Percentiles rank a stretch among this genome's conserved stretches.
Conservation (phyloP, 2,113 vertebrate genomes). For the Melospiza georgiana region DNA sequence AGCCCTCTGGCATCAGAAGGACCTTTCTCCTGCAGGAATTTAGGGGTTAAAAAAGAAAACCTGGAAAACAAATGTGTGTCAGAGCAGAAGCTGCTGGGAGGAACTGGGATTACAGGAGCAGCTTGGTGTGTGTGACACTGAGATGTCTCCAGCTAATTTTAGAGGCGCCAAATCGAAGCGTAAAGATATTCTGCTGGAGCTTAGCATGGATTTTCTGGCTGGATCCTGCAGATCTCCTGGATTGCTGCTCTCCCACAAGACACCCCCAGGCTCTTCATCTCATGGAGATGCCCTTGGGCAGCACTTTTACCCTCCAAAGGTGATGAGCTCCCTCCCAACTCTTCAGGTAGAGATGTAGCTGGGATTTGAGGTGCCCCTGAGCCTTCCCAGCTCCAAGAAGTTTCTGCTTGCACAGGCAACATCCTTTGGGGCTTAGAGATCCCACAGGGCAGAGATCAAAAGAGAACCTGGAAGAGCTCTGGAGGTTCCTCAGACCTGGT, state of each 20-base stretch:
- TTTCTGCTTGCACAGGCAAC: background rate
- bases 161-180: background rate
- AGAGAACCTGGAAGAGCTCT: background rate
- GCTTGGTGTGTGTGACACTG: slow-evolving; percentile 41
- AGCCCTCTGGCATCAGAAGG: background rate
- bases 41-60: slow-evolving; percentile 32
- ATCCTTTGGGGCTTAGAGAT: background rate
- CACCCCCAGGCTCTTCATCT: background rate
- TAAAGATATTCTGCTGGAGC: slow-evolving; percentile 41
- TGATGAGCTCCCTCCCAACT: background rate
- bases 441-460: background rate
- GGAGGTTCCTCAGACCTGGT: background rate
- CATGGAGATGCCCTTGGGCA: background rate
- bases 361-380: background rate
- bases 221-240: background rate
- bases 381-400: background rate
- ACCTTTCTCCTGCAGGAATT: background rate
- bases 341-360: no score
- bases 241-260: background rate
- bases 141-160: slow-evolving; percentile 17
- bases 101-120: slow-evolving; percentile 41
- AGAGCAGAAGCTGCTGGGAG: slow-evolving; percentile 43
- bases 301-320: background rate
- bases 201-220: background rate
- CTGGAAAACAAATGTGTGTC: slow-evolving; percentile 2